Percentiles rank a stretch among this genome's conserved stretches.
phyloP scores from a whole-genome alignment of 2,797 vertebrate species.

The Furcifer pardalis region DNA sequence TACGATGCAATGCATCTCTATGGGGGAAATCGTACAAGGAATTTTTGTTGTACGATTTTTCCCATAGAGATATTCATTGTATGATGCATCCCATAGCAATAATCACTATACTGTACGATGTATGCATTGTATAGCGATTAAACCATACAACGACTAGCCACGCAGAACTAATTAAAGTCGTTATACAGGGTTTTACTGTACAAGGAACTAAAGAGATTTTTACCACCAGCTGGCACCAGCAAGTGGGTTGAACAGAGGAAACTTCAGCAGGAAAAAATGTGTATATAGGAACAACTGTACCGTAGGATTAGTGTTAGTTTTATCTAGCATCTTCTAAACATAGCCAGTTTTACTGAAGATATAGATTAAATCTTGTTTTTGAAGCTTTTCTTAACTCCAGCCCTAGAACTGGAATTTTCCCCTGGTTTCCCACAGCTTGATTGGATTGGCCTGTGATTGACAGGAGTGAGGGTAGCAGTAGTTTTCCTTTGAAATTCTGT shows the following conservation, averaged over 20 bases:
- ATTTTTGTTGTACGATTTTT: no score
- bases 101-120: no score
- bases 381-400: not conserved
- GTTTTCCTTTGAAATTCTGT: slow-evolving; percentile 29
- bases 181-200: no score
- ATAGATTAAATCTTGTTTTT: slow-evolving; percentile 23
- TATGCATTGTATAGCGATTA: no score
- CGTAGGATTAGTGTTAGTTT: not conserved
- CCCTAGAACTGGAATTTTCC: slow-evolving; percentile 31
- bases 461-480: not conserved
- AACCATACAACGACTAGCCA: no score
- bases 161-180: no score
- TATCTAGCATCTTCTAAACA: not conserved
- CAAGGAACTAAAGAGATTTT: not conserved
- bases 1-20: no score
- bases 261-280: no score
- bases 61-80: no score
- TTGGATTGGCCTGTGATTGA: slow-evolving; percentile 13
- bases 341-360: slow-evolving; percentile 19
- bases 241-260: not conserved
- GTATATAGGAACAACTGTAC: not conserved
- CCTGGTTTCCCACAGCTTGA: not conserved
- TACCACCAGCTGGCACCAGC: not conserved
- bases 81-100: no score
- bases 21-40: no score